Percentiles rank a stretch among this genome's conserved stretches.
phyloP scores from a whole-genome alignment of 2,888 invertebrate species.

The Dugesia japonica region DNA sequence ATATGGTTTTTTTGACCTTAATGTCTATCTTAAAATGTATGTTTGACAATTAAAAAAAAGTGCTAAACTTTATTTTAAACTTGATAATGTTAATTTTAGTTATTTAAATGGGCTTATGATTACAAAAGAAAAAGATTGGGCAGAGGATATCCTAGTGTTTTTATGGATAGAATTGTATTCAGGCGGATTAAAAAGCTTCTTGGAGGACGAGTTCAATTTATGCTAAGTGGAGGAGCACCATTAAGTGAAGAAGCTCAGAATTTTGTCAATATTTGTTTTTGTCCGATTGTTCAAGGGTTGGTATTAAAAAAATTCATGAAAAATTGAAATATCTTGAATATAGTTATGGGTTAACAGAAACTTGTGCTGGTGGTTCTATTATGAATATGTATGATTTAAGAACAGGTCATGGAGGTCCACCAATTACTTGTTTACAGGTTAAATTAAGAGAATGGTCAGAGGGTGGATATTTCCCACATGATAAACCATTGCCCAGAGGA shows the following conservation, averaged over 20 bases:
- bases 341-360: slow-evolving; percentile 80
- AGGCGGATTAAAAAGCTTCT: slow-evolving; percentile 55
- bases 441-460: slow-evolving; percentile 79
- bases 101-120: slow-evolving; percentile 81
- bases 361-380: slow-evolving; percentile 66
- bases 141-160: slow-evolving; percentile 50
- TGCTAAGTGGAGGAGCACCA: slow-evolving; percentile 85
- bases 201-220: slow-evolving; percentile 71
- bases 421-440: slow-evolving; percentile 67
- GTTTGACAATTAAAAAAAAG: neutral
- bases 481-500: slow-evolving; percentile 68
- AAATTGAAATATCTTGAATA: neutral
- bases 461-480: slow-evolving; percentile 70
- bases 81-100: slow-evolving; percentile 36
- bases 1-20: neutral
- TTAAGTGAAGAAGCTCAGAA: slow-evolving; percentile 82
- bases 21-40: neutral
- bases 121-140: slow-evolving; percentile 74
- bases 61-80: neutral
- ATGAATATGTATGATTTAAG: slow-evolving; percentile 53
- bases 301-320: neutral
- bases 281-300: slow-evolving; percentile 66
- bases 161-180: slow-evolving; percentile 54
- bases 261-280: slow-evolving; percentile 73
- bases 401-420: slow-evolving; percentile 72